Base-by-base conservation (phyloP, 1,140 invertebrate species). In the Sitobion miscanthi region DNA sequence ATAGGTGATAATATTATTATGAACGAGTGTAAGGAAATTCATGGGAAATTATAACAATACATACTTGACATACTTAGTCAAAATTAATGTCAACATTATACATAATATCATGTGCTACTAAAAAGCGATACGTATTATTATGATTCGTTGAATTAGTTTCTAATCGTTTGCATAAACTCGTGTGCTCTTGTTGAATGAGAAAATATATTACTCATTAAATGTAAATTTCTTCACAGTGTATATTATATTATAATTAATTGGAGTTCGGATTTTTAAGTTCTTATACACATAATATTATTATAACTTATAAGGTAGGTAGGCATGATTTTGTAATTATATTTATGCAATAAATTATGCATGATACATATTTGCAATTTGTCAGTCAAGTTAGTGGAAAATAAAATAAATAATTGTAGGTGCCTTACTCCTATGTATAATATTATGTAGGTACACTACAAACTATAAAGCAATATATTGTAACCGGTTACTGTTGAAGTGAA, bases 191-290 rank as follows among this genome's bases (percentile, higher is more conserved):
- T 54, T 54, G 20, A n/a, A 8, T 7, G 17, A 2, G 85, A 47
- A 49, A 86, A 87, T n/a, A 52, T 35, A 52, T 88, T 21, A 52
- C 47, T 88, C n/a, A n/a, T 49, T 35, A 35, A 88, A 88, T 87
- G 52, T 20, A 52, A 87, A 87, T 49, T 49, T 87, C 17, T 49
- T 6, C 0, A 35, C 17, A 30, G 57, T 30, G 0, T 62, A 30
- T 62, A 42, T 3, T 42, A 42, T 42, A 42, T 42, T 25, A 57
- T 8, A 23, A 57, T 35, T 86, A 11, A 47, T 30, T 14, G 5
- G 21, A 30, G 9, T 45, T 38, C 35, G 8, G 21, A 35, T 82
- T 4, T n/a, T n/a, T 62, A 62, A 9, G 25, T 62, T 62, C 30
- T n/a, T n/a, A 1, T 2, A n/a, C 30, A 5, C 11, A 69, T 30